Percentiles rank a stretch among this genome's conserved stretches.
These are phyloP conservation scores for Mystacides longicornis DNA, from an alignment of 2,888 invertebrate genomes.

Conservation along the genomic window DNA sequence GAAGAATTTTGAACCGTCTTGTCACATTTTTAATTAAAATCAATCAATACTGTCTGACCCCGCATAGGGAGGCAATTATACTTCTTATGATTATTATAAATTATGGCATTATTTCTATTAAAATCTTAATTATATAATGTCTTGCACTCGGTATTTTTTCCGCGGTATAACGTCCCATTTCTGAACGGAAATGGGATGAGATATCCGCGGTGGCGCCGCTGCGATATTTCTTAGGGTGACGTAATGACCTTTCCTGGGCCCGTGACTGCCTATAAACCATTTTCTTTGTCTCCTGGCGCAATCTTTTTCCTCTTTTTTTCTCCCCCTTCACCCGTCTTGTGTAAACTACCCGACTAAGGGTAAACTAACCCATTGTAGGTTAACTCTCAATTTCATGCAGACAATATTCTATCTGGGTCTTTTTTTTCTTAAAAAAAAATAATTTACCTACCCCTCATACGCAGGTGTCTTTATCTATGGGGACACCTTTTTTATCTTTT, in stretches of 20 bases:
- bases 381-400: slow-evolving; percentile 2
- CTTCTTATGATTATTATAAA: too few relatives aligned
- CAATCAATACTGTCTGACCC: too few relatives aligned
- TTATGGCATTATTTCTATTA: neutral
- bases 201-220: slow-evolving; percentile 10
- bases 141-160: neutral
- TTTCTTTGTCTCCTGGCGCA: slow-evolving; percentile 25
- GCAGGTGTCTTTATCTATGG: neutral
- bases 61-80: too few relatives aligned
- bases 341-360: slow-evolving; percentile 5
- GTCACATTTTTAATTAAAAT: too few relatives aligned
- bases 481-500: too few relatives aligned
- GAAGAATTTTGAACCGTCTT: too few relatives aligned
- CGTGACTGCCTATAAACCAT: slow-evolving; percentile 25
- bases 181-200: neutral
- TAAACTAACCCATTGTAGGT: slow-evolving; percentile 5
- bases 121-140: too few relatives aligned
- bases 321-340: neutral
- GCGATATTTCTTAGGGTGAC: slow-evolving; percentile 24
- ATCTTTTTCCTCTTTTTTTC: slow-evolving; percentile 17
- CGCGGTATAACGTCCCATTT: neutral
- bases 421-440: neutral
- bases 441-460: neutral
- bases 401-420: neutral
- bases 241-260: slow-evolving; percentile 24